phyloP scores from a whole-genome alignment of 2,797 vertebrate genomes.

The Loris lydekkerianus region DNA sequence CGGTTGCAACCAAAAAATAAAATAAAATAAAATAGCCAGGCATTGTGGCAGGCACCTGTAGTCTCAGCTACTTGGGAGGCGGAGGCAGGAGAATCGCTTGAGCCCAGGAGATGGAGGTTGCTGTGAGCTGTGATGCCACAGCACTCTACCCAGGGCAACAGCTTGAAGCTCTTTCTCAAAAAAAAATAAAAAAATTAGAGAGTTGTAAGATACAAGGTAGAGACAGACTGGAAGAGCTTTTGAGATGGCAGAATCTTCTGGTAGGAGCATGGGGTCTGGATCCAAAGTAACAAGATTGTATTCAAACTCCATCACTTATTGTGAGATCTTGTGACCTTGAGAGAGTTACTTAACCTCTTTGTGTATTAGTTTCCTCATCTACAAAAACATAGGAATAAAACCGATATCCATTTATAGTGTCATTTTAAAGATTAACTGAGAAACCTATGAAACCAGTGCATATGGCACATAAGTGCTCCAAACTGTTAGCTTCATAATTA shows the following conservation, averaged over 20 bases:
- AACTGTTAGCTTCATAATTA: neutral
- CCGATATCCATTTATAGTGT: neutral
- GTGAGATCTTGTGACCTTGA: neutral
- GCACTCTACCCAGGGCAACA: too few species aligned
- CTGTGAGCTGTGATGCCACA: too few species aligned
- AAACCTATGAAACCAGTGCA: neutral
- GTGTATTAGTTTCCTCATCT: neutral
- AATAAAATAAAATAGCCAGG: too few species aligned
- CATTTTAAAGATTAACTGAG: constrained; percentile 46
- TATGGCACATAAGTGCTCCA: neutral
- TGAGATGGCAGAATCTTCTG: constrained; percentile 53
- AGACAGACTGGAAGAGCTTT: neutral
- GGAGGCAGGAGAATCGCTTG: too few species aligned
- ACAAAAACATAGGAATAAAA: neutral
- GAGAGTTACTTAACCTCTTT: constrained; percentile 11
- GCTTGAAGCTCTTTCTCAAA: too few species aligned
- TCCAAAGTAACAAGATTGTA: neutral
- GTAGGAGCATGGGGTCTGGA: neutral
- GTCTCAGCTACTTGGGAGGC: too few species aligned
- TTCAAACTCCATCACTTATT: neutral
- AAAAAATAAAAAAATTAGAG: neutral
- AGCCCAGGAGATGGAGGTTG: too few species aligned
- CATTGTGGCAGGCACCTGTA: too few species aligned
- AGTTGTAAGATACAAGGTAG: constrained; percentile 3
- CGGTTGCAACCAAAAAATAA: too few species aligned